Percentiles rank a stretch among this genome's conserved stretches.
phyloP scores from a whole-genome alignment of 2,888 invertebrate genomes.

The Eumerus sabulonum region DNA sequence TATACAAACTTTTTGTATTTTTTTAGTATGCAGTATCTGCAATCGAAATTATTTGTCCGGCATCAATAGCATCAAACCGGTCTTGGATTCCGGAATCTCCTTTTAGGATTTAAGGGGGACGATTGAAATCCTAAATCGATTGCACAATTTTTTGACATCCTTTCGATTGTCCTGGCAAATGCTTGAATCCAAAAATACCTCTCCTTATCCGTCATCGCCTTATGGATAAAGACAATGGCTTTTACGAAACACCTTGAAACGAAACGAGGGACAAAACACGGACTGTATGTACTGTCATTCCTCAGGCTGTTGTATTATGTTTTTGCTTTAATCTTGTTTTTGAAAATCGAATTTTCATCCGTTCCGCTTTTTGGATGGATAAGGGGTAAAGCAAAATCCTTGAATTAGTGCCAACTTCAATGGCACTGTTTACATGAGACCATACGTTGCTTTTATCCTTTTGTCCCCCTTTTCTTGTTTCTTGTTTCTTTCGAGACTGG shows the following conservation, averaged over 20 bases:
- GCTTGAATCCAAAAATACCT: not conserved
- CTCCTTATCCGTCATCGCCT: not conserved
- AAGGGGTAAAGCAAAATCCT: conserved; percentile 36
- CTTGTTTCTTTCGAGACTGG: not conserved
- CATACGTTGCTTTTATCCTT: conserved; percentile 49
- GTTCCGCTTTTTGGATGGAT: conserved; percentile 17
- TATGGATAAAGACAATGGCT: conserved; percentile 24
- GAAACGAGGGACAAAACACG: conserved; percentile 17
- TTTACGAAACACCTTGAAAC: conserved; percentile 3
- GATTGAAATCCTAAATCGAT: conserved; percentile 43
- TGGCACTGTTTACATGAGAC: conserved; percentile 65
- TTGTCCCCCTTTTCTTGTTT: conserved; percentile 13
- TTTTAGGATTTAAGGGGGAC: conserved; percentile 6
- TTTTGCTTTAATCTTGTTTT: not conserved
- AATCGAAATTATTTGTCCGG: conserved; percentile 53
- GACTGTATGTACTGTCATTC: conserved; percentile 30
- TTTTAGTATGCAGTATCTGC: conserved; percentile 49
- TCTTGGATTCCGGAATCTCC: conserved; percentile 34
- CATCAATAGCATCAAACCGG: conserved; percentile 41
- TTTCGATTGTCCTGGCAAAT: conserved; percentile 9
- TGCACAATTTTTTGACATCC: conserved; percentile 28
- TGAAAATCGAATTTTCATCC: conserved; percentile 17
- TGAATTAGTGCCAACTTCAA: conserved; percentile 68
- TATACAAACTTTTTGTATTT: not conserved
- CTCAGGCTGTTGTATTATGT: conserved; percentile 34